phyloP scores from a whole-genome alignment of 2,888 invertebrate species.

The Tholera decimalis region DNA sequence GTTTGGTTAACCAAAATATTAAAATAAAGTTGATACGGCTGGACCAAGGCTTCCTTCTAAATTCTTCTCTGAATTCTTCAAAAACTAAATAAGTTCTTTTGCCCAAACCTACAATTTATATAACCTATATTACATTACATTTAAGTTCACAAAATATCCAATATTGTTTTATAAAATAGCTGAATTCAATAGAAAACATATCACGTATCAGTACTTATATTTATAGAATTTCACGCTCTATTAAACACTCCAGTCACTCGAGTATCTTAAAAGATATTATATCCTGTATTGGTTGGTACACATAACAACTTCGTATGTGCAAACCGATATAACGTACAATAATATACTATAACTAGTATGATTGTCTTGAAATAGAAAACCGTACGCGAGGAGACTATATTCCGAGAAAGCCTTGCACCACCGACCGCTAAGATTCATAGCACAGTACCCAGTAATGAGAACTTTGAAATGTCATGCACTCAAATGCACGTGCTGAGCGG shows the following conservation, averaged over 20 bases:
- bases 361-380: constrained; percentile 5
- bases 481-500: constrained; percentile 32
- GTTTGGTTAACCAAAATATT: too few species aligned
- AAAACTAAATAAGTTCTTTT: too few species aligned
- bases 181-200: not conserved
- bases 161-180: not conserved
- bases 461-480: constrained; percentile 51
- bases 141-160: not conserved
- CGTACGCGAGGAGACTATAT: constrained; percentile 26
- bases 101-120: not conserved
- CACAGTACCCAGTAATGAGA: constrained; percentile 12
- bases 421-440: constrained; percentile 16
- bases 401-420: constrained; percentile 17
- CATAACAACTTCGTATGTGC: not conserved
- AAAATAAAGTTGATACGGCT: too few species aligned
- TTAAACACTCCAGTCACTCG: constrained; percentile 3
- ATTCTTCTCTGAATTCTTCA: too few species aligned
- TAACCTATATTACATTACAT: not conserved
- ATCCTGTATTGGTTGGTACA: not conserved
- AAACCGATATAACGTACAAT: not conserved
- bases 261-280: constrained; percentile 1
- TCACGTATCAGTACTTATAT: not conserved
- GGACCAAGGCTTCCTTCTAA: too few species aligned
- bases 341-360: not conserved
- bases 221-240: constrained; percentile 10